Percentiles rank a stretch among this genome's conserved stretches.
Conservation (phyloP, 2,113 vertebrate genomes). For the Daphoenositta chrysoptera region DNA sequence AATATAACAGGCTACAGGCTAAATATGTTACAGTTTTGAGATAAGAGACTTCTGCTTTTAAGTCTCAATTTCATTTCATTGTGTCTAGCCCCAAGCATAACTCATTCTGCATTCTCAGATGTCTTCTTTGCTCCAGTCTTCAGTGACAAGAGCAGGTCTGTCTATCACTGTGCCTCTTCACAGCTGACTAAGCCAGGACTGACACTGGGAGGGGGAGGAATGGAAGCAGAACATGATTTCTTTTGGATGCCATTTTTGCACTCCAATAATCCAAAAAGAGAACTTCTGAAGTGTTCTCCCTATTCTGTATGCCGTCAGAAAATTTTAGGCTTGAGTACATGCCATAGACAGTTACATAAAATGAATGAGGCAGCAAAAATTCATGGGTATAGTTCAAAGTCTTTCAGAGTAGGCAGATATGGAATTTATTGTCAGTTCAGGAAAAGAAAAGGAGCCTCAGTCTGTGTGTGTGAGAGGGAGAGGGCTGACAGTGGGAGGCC, state of each 20-base stretch:
- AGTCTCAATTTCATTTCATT: neutral
- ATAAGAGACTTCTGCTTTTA: neutral
- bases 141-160: neutral
- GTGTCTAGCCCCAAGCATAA: neutral
- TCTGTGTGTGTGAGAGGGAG: neutral
- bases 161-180: neutral
- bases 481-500: neutral
- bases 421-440: neutral
- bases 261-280: neutral
- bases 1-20: neutral
- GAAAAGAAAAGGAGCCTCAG: neutral
- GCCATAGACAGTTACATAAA: neutral
- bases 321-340: neutral
- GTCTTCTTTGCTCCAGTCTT: neutral
- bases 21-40: neutral
- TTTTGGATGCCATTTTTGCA: neutral
- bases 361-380: neutral
- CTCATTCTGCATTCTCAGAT: neutral
- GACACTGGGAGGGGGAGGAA: neutral
- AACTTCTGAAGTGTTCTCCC: neutral
- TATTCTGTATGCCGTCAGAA: neutral
- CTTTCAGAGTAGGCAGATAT: neutral
- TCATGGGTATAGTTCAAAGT: neutral
- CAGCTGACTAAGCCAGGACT: neutral
- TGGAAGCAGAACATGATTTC: neutral